A percentile compares a stretch with the other conserved stretches of the same genome.
These are phyloP conservation scores for Perizoma flavofasciatum DNA, from an alignment of 2,888 invertebrate genomes.

Conservation along the genomic window DNA sequence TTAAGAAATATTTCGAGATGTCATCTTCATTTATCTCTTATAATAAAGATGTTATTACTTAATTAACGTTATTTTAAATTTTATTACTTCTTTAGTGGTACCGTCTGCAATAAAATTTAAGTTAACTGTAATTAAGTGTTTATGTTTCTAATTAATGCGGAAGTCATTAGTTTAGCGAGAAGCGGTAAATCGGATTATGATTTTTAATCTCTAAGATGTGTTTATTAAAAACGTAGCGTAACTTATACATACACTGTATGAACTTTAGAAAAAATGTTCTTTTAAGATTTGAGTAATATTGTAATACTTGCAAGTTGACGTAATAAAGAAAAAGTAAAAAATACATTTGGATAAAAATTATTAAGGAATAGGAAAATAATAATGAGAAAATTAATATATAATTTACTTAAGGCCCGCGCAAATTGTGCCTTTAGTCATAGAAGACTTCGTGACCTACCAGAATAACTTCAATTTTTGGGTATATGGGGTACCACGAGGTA, in stretches of 20 bases:
- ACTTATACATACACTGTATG: not conserved
- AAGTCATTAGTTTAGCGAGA: constrained; percentile 15
- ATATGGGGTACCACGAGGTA: no score
- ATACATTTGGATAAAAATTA: no score
- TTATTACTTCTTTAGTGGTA: constrained; percentile 1
- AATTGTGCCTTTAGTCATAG: no score
- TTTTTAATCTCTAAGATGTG: not conserved
- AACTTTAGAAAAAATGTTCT: not conserved
- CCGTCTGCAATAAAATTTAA: constrained; percentile 8
- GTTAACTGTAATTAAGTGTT: constrained; percentile 16
- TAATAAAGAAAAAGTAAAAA: no score
- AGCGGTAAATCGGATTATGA: constrained; percentile 9
- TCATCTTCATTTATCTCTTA: constrained; percentile 10
- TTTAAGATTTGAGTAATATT: no score
- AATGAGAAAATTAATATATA: no score
- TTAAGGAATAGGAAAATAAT: no score
- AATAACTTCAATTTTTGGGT: no score
- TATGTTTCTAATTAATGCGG: constrained; percentile 19
- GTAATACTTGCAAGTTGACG: no score
- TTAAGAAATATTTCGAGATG: constrained; percentile 5
- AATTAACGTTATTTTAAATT: constrained; percentile 6
- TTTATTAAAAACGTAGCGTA: not conserved
- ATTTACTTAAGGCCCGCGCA: no score
- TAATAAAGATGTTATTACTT: constrained; percentile 9
- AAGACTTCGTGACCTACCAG: no score